Conservation (phyloP, 2,113 vertebrate genomes). For the Chloropsis cyanopogon region DNA sequence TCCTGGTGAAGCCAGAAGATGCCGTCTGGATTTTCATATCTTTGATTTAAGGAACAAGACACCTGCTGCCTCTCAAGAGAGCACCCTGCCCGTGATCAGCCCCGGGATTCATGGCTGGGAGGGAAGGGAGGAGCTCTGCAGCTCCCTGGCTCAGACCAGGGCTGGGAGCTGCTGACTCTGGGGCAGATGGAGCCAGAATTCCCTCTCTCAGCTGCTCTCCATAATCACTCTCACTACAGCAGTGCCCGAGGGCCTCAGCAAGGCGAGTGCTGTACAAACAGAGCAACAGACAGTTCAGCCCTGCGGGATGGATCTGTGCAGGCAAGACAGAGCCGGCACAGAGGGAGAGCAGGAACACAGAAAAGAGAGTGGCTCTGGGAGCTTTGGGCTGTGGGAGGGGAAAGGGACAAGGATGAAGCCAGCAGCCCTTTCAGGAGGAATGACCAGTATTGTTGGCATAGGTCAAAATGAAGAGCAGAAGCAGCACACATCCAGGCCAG, state of each 20-base stretch:
- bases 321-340: background rate
- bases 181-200: background rate
- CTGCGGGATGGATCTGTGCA: accelerated
- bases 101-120: background rate
- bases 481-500: background rate
- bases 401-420: background rate
- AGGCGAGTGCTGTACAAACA: background rate
- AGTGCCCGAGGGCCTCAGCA: background rate
- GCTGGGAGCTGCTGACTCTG: background rate
- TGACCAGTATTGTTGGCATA: accelerated
- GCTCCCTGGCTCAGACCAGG: accelerated
- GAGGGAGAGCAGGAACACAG: background rate
- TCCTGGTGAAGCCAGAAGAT: background rate
- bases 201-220: background rate
- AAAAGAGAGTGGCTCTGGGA: background rate
- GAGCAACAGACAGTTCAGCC: background rate
- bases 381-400: background rate
- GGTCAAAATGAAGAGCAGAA: background rate
- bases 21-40: background rate
- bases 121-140: background rate
- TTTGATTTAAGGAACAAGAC: background rate
- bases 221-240: background rate
- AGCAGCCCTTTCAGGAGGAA: background rate
- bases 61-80: background rate
- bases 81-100: background rate